Conservation (phyloP, 2,888 invertebrate genomes). For the Hyposoter dolosus region DNA sequence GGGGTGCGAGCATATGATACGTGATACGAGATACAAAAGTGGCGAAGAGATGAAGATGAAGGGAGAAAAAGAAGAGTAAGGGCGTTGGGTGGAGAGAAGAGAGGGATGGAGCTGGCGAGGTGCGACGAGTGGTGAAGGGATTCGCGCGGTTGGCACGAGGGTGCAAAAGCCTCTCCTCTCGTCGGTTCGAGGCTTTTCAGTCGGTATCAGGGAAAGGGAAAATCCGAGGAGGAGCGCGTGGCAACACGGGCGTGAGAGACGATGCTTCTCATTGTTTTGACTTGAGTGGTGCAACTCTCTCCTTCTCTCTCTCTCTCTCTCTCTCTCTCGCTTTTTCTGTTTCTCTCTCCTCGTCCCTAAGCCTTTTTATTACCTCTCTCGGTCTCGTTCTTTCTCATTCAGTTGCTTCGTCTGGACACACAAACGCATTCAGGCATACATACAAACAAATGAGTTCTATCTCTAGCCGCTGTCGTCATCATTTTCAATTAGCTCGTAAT, state of each 20-base stretch:
- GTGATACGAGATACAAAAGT: conserved; percentile 16
- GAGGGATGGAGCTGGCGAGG: conserved; percentile 52
- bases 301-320: conserved; percentile 36
- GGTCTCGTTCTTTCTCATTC: conserved; percentile 47
- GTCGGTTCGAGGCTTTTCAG: conserved; percentile 57
- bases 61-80: background rate
- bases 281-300: conserved; percentile 75
- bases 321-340: conserved; percentile 18
- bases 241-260: conserved; percentile 68
- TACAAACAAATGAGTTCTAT: conserved; percentile 45
- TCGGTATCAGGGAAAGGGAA: conserved; percentile 32
- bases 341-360: conserved; percentile 15
- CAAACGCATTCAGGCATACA: conserved; percentile 10
- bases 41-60: conserved; percentile 1
- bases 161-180: conserved; percentile 59
- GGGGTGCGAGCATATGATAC: conserved; percentile 7
- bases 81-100: background rate
- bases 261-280: conserved; percentile 78
- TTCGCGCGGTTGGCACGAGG: conserved; percentile 63
- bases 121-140: conserved; percentile 60
- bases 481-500: conserved; percentile 82
- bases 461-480: conserved; percentile 76
- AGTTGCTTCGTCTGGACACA: conserved; percentile 14
- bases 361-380: conserved; percentile 1
- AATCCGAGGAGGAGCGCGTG: conserved; percentile 48